Evolutionary conservation across 2,797 vertebrate genomes (phyloP), one percentile per base, ranked within the genome.

Genomic region (Neoniphon sammara): DNA sequence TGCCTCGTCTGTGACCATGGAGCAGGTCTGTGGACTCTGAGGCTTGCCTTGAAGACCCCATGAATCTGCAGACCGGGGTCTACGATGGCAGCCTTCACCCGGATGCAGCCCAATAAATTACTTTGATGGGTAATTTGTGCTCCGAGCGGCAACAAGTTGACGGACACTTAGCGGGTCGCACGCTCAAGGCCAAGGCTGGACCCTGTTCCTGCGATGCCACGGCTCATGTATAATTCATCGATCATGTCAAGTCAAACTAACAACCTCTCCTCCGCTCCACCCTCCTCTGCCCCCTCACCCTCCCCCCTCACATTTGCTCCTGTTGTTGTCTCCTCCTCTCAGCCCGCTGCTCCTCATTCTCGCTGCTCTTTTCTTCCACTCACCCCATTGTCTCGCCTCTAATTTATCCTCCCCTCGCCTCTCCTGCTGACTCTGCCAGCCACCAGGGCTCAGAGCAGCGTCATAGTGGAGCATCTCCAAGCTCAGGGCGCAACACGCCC

Each of bases 381-480:
- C 31, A 34, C n/a, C 31, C 31, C 31, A 34, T 34, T 30, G 5
- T 31, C 20, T 4, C 8, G 23, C 30, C 53, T 30, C 27, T n/a
- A 9, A 15, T 70, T 15, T 30, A 14, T 31, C 27, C 34, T 47
- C n/a, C 34, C 36, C 39, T 42, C 17, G 9, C 8, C 3, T 58
- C 63, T 39, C n/a, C 59, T 72, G 36, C 25, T 56, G 18, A 31
- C 34, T 20, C 63, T 7, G 61, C 17, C 27, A 27, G 39, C 36
- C 79, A 63, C 84, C 46, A 5, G 76, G 84, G 85, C 85, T 80
- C 89, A 63, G 63, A 84, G 79, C 73, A 85, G 73, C 87, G 85
- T 92, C 91, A 91, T 59, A n/a, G 67, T 52, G 89, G 85, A 84
- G 84, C 88, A 76, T 87, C 84, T 89, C 87, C 31, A 85, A 66